Conservation (phyloP, 2,888 invertebrate genomes). For the Tipula lateralis region DNA sequence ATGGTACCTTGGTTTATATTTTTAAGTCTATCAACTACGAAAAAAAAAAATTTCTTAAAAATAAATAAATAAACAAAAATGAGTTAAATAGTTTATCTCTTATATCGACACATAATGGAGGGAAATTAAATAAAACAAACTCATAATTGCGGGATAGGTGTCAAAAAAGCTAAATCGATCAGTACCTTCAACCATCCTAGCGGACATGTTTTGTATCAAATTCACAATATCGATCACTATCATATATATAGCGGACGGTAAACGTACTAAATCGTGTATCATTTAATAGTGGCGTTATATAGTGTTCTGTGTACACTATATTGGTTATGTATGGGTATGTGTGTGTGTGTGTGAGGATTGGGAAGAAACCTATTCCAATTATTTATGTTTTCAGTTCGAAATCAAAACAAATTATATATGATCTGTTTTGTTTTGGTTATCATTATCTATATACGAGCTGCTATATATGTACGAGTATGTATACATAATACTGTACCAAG, state of each 20-base stretch:
- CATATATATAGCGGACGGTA: background rate
- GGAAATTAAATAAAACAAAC: constrained; percentile 12
- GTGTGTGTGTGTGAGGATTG: background rate
- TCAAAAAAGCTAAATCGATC: background rate
- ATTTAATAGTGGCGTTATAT: background rate
- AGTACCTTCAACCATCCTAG: background rate
- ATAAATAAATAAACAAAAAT: constrained; percentile 4
- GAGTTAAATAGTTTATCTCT: background rate
- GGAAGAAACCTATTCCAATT: background rate
- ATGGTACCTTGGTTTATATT: constrained; percentile 16
- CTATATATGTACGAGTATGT: background rate
- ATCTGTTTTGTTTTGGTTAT: constrained; percentile 24
- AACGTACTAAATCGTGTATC: background rate
- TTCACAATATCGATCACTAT: background rate
- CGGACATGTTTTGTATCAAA: background rate
- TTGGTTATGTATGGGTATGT: too few species aligned
- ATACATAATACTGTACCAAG: background rate
- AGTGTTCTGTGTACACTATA: background rate
- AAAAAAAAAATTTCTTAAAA: background rate
- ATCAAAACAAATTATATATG: constrained; percentile 24
- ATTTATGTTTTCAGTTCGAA: constrained; percentile 24
- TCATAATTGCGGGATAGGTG: constrained; percentile 24
- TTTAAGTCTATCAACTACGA: background rate
- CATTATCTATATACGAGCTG: background rate
- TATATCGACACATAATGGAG: background rate